Evolutionary conservation across 1,140 invertebrate genomes (phyloP).

Genomic region (Nasonia longicornis): DNA sequence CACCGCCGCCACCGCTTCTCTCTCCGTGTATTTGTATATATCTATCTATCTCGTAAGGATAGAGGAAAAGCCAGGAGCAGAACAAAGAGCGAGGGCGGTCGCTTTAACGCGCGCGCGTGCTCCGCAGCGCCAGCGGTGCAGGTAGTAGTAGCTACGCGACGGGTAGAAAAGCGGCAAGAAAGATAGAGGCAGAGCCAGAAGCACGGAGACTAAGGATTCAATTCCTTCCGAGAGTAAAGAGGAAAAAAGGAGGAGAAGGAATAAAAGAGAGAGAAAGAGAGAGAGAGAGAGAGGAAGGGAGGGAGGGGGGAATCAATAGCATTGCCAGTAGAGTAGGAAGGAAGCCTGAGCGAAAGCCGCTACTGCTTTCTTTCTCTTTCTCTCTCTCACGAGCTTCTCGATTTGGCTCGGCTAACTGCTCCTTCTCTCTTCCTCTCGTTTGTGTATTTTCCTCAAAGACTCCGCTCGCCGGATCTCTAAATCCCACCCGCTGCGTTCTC

Average conservation of each 20-base stretch:
- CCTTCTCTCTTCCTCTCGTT: constrained; percentile 49
- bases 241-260: constrained; percentile 47
- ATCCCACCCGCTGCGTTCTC: constrained; percentile 40
- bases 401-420: constrained; percentile 52
- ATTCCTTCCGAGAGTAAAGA: constrained; percentile 59
- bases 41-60: background rate
- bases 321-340: constrained; percentile 11
- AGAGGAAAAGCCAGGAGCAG: background rate
- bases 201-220: constrained; percentile 60
- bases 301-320: constrained; percentile 40
- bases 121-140: background rate
- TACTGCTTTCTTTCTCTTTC: constrained; percentile 9
- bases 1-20: too few relatives aligned
- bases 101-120: constrained; percentile 9
- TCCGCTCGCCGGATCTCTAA: constrained; percentile 43
- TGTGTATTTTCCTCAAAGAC: constrained; percentile 62
- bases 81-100: background rate
- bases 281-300: constrained; percentile 48
- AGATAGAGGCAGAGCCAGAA: constrained; percentile 17
- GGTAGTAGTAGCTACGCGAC: background rate
- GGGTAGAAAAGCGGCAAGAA: background rate
- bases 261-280: constrained; percentile 50
- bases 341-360: background rate
- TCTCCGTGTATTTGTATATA: background rate
- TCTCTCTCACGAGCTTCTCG: background rate